Evolutionary conservation across 2,797 vertebrate species (phyloP).

Genomic region (Sternarchorhynchus goeldii): DNA sequence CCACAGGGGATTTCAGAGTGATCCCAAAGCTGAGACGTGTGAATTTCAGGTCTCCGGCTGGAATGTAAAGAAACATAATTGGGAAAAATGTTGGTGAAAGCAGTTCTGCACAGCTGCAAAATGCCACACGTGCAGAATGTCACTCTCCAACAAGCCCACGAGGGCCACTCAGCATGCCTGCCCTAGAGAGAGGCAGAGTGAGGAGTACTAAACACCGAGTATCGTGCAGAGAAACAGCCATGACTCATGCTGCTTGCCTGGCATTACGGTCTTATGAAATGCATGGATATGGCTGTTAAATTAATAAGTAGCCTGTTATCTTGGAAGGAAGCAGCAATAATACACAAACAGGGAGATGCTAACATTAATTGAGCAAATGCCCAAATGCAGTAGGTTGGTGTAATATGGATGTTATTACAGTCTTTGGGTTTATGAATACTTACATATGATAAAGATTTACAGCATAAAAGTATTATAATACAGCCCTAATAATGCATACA

Average conservation of each 20-base stretch:
- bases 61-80: conserved; percentile 39
- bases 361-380: conserved; percentile 5
- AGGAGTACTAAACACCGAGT: conserved; percentile 23
- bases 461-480: neutral
- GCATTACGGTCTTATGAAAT: conserved; percentile 17
- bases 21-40: conserved; percentile 49
- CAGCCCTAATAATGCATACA: conserved; percentile 12
- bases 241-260: conserved; percentile 18
- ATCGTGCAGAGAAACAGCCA: conserved; percentile 5
- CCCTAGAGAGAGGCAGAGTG: neutral
- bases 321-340: neutral
- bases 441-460: neutral
- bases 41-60: conserved; percentile 44
- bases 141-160: conserved; percentile 39
- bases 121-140: conserved; percentile 52
- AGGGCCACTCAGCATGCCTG: conserved; percentile 34
- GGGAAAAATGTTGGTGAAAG: conserved; percentile 47
- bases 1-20: conserved; percentile 39
- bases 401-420: conserved; percentile 2
- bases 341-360: neutral
- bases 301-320: conserved; percentile 23
- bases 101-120: conserved; percentile 49
- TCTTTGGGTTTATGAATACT: neutral
- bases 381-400: neutral
- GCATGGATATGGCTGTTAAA: conserved; percentile 21